A percentile compares a stretch with the other conserved stretches of the same genome.
phyloP scores from a whole-genome alignment of 2,888 invertebrate genomes.

The Aelia acuminata region DNA sequence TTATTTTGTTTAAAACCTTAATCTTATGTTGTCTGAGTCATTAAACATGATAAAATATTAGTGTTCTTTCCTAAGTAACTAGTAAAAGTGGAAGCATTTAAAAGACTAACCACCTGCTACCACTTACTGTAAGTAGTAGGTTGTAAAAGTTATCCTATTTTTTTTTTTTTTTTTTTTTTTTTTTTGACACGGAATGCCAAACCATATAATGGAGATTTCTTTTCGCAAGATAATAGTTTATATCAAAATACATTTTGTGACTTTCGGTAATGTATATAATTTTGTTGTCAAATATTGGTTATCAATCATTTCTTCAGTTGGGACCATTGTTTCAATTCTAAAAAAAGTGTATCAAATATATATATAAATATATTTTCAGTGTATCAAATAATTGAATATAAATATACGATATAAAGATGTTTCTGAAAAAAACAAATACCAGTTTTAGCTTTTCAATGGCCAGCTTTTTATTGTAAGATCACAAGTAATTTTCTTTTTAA shows the following conservation, averaged over 20 bases:
- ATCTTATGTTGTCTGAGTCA: not conserved
- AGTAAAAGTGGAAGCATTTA: not conserved
- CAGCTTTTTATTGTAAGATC: too few species aligned
- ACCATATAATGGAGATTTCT: not conserved
- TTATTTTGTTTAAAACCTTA: not conserved
- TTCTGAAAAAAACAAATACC: too few species aligned
- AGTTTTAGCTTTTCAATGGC: too few species aligned
- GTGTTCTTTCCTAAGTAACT: not conserved
- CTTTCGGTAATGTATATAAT: not conserved
- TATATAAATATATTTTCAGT: too few species aligned
- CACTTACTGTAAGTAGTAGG: not conserved
- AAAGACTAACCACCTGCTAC: slow-evolving; percentile 10
- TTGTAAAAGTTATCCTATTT: not conserved
- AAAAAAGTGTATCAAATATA: too few species aligned
- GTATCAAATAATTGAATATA: too few species aligned
- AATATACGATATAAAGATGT: too few species aligned
- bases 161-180: not conserved
- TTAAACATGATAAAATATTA: not conserved
- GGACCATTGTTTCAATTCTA: too few species aligned
- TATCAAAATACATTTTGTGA: not conserved
- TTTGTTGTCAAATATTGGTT: not conserved
- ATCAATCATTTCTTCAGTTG: too few species aligned
- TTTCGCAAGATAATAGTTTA: not conserved
- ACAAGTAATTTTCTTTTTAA: too few species aligned
- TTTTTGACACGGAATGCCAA: not conserved